A percentile compares a stretch with the other conserved stretches of the same genome.
These are phyloP conservation scores for Yponomeuta evonymella DNA, from an alignment of 2,888 invertebrate species.

Conservation along the genomic window DNA sequence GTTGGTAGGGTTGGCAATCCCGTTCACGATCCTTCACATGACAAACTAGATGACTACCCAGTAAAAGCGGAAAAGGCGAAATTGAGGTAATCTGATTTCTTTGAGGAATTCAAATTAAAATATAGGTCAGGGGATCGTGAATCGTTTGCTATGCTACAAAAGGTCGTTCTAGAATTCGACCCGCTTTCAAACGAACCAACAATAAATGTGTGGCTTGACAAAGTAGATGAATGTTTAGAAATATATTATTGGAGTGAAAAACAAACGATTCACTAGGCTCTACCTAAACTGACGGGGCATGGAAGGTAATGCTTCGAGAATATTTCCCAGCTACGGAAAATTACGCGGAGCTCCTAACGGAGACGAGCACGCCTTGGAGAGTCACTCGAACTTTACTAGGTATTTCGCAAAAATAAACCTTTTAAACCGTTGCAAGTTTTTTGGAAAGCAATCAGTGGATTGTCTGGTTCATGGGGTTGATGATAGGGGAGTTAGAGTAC, in stretches of 20 bases:
- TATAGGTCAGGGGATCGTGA: slow-evolving; percentile 15
- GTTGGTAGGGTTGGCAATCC: neutral
- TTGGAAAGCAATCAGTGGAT: slow-evolving; percentile 26
- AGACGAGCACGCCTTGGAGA: slow-evolving; percentile 23
- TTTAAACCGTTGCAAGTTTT: slow-evolving; percentile 25
- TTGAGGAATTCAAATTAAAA: slow-evolving; percentile 2
- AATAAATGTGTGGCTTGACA: slow-evolving; percentile 21
- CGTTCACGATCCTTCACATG: neutral
- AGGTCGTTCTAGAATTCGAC: slow-evolving; percentile 23
- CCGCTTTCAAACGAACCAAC: slow-evolving; percentile 21
- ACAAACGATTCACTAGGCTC: slow-evolving; percentile 27
- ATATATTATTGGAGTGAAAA: slow-evolving; percentile 26
- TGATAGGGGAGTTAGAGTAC: slow-evolving; percentile 24
- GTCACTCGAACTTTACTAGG: slow-evolving; percentile 25
- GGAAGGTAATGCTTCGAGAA: slow-evolving; percentile 24
- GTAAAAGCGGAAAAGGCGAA: neutral
- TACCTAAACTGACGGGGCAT: slow-evolving; percentile 26
- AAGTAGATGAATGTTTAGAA: slow-evolving; percentile 24
- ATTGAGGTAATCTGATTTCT: neutral
- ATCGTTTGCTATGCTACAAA: slow-evolving; percentile 18
- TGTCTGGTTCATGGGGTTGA: slow-evolving; percentile 27
- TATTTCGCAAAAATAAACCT: slow-evolving; percentile 26
- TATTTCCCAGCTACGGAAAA: slow-evolving; percentile 24
- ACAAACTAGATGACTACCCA: neutral
- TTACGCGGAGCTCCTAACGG: slow-evolving; percentile 22